These are phyloP conservation scores for Girardia tigrina DNA, from an alignment of 2,888 invertebrate genomes.

Conservation along the genomic window DNA sequence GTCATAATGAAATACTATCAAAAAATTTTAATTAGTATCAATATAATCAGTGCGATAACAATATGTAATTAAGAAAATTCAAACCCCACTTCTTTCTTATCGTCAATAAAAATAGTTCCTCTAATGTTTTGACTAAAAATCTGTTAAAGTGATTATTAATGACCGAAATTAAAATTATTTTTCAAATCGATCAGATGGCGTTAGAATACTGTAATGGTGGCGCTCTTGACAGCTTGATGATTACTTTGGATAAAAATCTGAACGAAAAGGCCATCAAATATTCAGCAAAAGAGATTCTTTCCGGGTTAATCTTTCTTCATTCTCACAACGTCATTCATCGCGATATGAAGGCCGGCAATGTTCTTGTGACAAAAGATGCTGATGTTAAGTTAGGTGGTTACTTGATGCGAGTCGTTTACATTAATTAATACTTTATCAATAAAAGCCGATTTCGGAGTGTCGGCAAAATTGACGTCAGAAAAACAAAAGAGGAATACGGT, in stretches of 20 bases:
- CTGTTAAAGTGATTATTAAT: too few species aligned
- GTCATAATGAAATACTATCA: too few species aligned
- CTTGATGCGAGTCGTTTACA: too few species aligned
- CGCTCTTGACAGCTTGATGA: slow-evolving; percentile 95
- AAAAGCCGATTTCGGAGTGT: slow-evolving; percentile 99
- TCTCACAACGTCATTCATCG: slow-evolving; percentile 80
- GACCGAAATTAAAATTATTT: too few species aligned
- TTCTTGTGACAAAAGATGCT: slow-evolving; percentile 81
- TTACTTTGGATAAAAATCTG: slow-evolving; percentile 85
- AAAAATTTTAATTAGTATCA: too few species aligned
- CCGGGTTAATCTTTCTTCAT: slow-evolving; percentile 70
- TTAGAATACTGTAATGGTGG: slow-evolving; percentile 98
- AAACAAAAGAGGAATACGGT: slow-evolving; percentile 91
- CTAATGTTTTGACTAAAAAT: too few species aligned
- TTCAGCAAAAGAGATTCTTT: slow-evolving; percentile 78
- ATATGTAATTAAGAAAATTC: too few species aligned
- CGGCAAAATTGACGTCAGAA: slow-evolving; percentile 88
- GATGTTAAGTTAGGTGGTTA: slow-evolving; percentile 75
- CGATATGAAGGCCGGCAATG: slow-evolving; percentile 95
- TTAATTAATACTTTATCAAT: too few species aligned
- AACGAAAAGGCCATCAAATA: slow-evolving; percentile 84
- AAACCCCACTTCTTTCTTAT: too few species aligned
- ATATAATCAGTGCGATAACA: too few species aligned
- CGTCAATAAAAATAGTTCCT: too few species aligned
- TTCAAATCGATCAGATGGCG: slow-evolving; percentile 65